Evolutionary conservation across 2,797 vertebrate species (phyloP), one percentile per base, ranked within the genome.

Genomic region (Silurus aristotelis): DNA sequence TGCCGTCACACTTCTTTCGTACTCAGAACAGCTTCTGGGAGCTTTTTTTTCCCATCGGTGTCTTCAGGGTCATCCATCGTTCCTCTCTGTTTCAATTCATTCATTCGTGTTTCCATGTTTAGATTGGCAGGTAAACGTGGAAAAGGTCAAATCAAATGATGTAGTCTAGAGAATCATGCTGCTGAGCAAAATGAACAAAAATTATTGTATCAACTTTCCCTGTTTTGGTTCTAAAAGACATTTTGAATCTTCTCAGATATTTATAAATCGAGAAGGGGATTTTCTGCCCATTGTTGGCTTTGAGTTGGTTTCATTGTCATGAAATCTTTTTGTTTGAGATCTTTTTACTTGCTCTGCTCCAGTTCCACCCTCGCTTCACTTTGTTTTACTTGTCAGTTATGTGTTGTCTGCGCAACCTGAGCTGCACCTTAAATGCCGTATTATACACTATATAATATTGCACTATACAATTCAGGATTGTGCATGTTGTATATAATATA

Each of bases 121-220:
- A 55, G 80, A 38, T 2, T 56, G 80, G 15, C 48, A 70, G 80
- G 22, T 58, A 25, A 68, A 68, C n/a, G 67, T 56, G 64, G 46
- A 56, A 25, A 22, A 81, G 64, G 48, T 31, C 10, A 56, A 27
- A 81, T 81, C n/a, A 67, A 81, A 81, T 55, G 13, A 20, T 25
- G 17, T 1, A 81, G 14, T n/a, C n/a, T 27, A 20, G n/a, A 67
- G 79, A 66, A 64, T 80, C 22, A 25, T 17, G 3, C 61, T 17
- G 72, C 22, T 75, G 10, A n/a, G 15, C 46, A 71, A 20, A 31
- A 43, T 6, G 17, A 52, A 5, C 12, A 14, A 52, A 19, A 72
- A 20, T 12, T 25, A 4, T 48, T 55, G 12, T 73, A 52, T 52
- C n/a, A 22, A 52, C n/a, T 22, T 6, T n/a, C 20, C 9, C 46